These are phyloP conservation scores for Zoanthus solanderi DNA, from an alignment of 92 coral and sea anemone genomes.

Conservation along the genomic window DNA sequence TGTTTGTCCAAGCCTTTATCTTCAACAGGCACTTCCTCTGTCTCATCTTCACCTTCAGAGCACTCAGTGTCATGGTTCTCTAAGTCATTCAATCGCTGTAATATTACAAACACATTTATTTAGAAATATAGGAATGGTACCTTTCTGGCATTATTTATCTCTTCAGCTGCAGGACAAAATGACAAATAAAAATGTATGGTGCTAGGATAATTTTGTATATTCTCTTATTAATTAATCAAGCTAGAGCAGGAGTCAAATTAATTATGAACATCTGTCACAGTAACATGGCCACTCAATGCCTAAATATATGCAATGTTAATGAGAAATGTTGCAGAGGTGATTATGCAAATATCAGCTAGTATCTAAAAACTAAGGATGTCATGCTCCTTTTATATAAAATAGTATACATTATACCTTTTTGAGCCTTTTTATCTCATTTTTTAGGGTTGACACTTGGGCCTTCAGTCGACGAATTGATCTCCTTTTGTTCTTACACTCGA, in stretches of 20 bases:
- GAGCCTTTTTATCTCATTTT: conserved; percentile 6
- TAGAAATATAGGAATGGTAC: background rate
- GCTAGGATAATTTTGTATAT: background rate
- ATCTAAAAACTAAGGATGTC: background rate
- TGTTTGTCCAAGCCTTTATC: background rate
- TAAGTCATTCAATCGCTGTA: background rate
- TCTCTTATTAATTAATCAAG: background rate
- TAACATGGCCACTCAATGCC: conserved; percentile 13
- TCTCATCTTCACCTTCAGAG: background rate
- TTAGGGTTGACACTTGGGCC: conserved; percentile 16
- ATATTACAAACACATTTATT: background rate
- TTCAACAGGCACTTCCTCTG: background rate
- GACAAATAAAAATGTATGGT: conserved; percentile 1
- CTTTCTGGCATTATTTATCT: background rate
- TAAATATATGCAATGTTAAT: conserved; percentile 7
- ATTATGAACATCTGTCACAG: background rate
- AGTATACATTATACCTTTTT: conserved; percentile 3
- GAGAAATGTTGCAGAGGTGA: background rate
- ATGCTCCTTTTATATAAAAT: background rate
- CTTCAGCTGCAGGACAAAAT: background rate
- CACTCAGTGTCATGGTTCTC: background rate
- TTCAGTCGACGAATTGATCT: conserved; percentile 20
- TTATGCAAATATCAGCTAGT: conserved; percentile 7
- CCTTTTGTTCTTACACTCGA: conserved; percentile 9
- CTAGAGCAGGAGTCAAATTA: background rate